Percentiles rank a stretch among this genome's conserved stretches.
These are phyloP conservation scores for Lycocerus yunnanus DNA, from an alignment of 2,888 invertebrate genomes.

Conservation along the genomic window DNA sequence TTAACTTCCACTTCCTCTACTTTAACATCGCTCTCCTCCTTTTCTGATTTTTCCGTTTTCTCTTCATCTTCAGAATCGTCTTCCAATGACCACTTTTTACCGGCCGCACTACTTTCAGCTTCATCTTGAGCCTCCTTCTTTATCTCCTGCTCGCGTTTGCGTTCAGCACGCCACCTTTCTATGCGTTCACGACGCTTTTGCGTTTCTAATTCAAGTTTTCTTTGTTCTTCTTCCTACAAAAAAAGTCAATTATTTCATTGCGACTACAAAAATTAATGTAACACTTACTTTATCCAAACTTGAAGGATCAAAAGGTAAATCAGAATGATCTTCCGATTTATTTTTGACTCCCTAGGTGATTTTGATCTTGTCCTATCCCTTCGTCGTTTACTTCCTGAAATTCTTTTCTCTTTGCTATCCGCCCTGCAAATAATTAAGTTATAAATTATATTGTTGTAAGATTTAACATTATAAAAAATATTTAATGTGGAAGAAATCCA, in stretches of 20 bases:
- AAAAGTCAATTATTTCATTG: neutral
- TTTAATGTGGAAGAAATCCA: neutral
- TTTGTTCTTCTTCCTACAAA: conserved; percentile 83
- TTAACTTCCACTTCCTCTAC: conserved; percentile 31
- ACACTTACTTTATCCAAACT: conserved; percentile 73
- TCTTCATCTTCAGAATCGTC: conserved; percentile 94
- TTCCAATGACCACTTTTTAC: conserved; percentile 93
- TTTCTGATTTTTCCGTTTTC: conserved; percentile 52
- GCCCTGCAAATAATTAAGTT: conserved; percentile 57
- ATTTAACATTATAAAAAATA: neutral
- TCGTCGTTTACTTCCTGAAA: conserved; percentile 61
- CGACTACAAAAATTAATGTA: neutral
- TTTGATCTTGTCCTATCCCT: conserved; percentile 49
- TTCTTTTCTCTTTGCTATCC: conserved; percentile 67
- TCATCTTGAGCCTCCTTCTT: conserved; percentile 70
- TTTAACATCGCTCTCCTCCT: conserved; percentile 38
- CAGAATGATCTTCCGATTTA: conserved; percentile 60
- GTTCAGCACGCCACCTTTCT: conserved; percentile 93
- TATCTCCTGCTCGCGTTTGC: conserved; percentile 83
- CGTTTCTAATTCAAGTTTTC: conserved; percentile 91
- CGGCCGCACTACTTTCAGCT: conserved; percentile 59
- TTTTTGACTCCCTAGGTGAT: conserved; percentile 50
- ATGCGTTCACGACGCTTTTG: conserved; percentile 93
- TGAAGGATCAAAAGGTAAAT: conserved; percentile 72
- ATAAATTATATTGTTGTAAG: neutral